Percentiles rank a stretch among this genome's conserved stretches.
Evolutionary conservation across 2,113 vertebrate genomes (phyloP).

Genomic region (Pelodiscus sinensis): DNA sequence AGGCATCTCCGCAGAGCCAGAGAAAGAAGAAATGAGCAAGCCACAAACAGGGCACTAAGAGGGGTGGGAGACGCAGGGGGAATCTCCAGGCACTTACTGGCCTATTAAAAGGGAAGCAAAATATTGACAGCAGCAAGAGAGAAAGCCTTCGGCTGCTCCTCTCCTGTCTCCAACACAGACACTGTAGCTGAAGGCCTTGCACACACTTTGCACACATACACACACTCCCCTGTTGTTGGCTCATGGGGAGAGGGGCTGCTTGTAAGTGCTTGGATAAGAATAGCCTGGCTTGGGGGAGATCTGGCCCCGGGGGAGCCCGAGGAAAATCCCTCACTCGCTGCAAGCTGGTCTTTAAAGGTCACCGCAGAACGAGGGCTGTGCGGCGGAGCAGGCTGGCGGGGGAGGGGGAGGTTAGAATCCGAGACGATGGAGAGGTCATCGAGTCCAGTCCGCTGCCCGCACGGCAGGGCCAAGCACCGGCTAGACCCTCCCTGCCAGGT

Average conservation of each 20-base stretch:
- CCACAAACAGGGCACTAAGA: neutral
- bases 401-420: too few species aligned
- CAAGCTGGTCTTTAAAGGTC: neutral
- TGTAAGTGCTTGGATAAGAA: neutral
- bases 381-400: neutral
- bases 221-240: neutral
- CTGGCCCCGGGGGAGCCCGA: neutral
- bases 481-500: too few species aligned
- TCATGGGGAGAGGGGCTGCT: accelerated
- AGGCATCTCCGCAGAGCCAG: neutral
- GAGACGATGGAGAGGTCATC: too few species aligned
- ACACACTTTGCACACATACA: neutral
- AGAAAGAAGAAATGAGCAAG: neutral
- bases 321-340: neutral
- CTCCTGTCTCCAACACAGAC: too few species aligned
- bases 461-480: too few species aligned
- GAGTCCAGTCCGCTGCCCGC: too few species aligned
- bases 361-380: neutral
- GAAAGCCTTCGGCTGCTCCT: neutral
- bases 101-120: too few species aligned
- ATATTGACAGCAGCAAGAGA: neutral
- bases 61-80: neutral
- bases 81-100: neutral
- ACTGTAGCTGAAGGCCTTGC: neutral
- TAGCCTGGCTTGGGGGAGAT: too few species aligned